A percentile compares a stretch with the other conserved stretches of the same genome.
Conservation (phyloP, 2,113 vertebrate species). For the Cnemophilus loriae region DNA sequence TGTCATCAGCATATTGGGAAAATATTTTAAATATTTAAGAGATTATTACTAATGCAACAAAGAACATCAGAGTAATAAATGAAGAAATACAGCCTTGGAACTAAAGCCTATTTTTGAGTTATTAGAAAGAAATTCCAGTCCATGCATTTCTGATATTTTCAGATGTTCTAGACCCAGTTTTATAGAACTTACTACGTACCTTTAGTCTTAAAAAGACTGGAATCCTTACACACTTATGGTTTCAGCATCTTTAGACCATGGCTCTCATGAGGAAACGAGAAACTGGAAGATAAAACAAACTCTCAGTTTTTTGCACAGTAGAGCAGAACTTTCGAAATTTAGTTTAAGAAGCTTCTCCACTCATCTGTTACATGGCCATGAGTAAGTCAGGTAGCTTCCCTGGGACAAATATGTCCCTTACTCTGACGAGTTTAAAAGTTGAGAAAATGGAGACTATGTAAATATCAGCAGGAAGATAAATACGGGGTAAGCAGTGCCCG, state of each 20-base stretch:
- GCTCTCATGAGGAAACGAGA: background rate
- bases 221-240: background rate
- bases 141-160: background rate
- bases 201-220: background rate
- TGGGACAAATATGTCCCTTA: background rate
- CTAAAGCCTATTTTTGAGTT: background rate
- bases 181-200: background rate
- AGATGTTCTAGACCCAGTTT: background rate
- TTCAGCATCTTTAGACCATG: background rate
- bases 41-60: slow-evolving; percentile 6
- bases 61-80: background rate
- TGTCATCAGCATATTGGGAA: background rate
- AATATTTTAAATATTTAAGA: slow-evolving; percentile 22
- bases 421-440: background rate
- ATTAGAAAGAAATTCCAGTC: background rate
- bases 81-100: background rate
- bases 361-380: background rate
- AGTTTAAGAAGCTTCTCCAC: background rate
- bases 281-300: background rate
- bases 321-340: background rate
- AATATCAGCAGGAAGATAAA: background rate
- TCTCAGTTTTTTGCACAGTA: background rate
- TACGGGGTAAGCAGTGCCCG: background rate
- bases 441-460: background rate
- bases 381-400: background rate